Evolutionary conservation across 2,797 vertebrate genomes (phyloP), one percentile per base, ranked within the genome.

Genomic region (Menidia menidia): DNA sequence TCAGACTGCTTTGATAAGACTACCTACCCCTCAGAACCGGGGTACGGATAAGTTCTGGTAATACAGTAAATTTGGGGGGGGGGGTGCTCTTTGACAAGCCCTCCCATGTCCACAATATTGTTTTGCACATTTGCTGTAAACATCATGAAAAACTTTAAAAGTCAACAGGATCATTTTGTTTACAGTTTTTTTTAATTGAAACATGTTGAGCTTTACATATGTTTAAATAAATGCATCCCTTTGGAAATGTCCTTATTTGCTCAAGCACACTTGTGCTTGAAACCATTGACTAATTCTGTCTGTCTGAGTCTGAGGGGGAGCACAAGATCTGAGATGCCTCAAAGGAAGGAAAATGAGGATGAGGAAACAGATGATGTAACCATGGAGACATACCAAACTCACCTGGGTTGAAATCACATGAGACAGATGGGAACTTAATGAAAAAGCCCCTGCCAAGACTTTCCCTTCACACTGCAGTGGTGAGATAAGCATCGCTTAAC

Each of bases 1-100:
- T 71, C 70, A 78, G 70, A 55, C 71, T 59, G 60, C 82, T 85
- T 84, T 89, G 87, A 86, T 87, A 73, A 84, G 80, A 77, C 73
- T 64, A 50, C 83, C 42, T 80, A 48, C 0, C 16, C 73, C 61
- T 75, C 69, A 80, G 18, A 77, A 62, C 71, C 15, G 35, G 60
- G 55, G 69, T 75, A 64, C 71, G 69, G 74, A 71, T 32, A 63
- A 76, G 63, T 56, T 76, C 64, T 69, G 25, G 25, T 25, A 25
- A 25, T 25, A 2, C 25, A 25, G 25, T 25, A 25, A 25, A 25
- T 25, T 25, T n/a, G n/a, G n/a, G 55, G 51, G 65, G 32, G 1
- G 31, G 50, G 73, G 64, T 62, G 63, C 56, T 77, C 75, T 85
- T 80, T 85, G 80, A 79, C 75, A 76, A 81, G 51, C 61, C 2